These are phyloP conservation scores for Drosophila willistoni DNA, from an alignment of 1,140 invertebrate genomes.

Conservation along the genomic window DNA sequence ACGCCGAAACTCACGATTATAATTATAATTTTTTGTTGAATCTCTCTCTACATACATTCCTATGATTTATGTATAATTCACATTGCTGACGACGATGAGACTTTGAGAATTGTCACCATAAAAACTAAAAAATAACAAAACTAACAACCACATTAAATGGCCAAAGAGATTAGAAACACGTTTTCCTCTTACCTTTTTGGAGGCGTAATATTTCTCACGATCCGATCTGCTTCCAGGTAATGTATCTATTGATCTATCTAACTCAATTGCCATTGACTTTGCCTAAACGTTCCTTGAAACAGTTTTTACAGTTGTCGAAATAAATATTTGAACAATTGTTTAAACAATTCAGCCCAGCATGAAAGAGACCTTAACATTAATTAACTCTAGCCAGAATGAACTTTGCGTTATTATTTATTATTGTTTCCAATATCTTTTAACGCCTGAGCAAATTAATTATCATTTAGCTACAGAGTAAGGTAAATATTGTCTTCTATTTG, in stretches of 20 bases:
- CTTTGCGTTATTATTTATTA: not conserved
- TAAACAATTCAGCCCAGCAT: conserved; percentile 41
- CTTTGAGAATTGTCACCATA: conserved; percentile 8
- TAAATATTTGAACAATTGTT: conserved; percentile 66
- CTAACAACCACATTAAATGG: too few species aligned
- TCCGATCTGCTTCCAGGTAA: not conserved
- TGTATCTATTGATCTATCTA: not conserved
- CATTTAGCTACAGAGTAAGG: not conserved
- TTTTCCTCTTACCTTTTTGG: conserved; percentile 27
- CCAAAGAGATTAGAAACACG: conserved; percentile 60
- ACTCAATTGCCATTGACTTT: conserved; percentile 11
- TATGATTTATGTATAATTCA: conserved; percentile 11
- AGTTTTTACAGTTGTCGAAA: conserved; percentile 26
- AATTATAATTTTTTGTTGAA: conserved; percentile 47
- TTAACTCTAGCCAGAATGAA: conserved; percentile 49
- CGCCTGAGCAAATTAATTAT: conserved; percentile 45
- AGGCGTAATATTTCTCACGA: conserved; percentile 45
- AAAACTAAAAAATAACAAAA: too few species aligned
- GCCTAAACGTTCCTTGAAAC: not conserved
- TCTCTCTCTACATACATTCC: too few species aligned
- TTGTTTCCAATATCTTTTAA: conserved; percentile 38
- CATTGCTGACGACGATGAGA: not conserved
- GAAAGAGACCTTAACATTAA: conserved; percentile 50
- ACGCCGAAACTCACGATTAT: conserved; percentile 45
- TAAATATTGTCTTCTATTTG: conserved; percentile 61